These are phyloP conservation scores for Aplodontia rufa DNA, from an alignment of 2,113 vertebrate species.

Conservation along the genomic window DNA sequence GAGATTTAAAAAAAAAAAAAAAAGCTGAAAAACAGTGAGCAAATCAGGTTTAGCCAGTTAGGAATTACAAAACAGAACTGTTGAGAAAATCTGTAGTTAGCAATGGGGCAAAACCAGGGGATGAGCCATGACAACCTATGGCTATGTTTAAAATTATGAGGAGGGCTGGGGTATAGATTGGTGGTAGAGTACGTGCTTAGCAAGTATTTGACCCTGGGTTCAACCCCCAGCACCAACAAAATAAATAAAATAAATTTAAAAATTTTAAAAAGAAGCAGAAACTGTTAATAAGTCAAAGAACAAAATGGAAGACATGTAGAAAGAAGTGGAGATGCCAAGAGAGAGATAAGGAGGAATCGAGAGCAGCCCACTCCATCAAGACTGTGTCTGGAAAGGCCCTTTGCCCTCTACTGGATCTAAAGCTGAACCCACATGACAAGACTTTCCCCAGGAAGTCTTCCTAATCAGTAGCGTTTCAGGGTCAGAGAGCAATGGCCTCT, in stretches of 20 bases:
- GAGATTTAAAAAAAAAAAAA: neutral
- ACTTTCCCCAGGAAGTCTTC: neutral
- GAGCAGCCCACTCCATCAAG: neutral
- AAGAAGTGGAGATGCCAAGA: neutral
- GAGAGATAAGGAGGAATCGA: neutral
- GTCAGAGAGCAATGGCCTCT: neutral
- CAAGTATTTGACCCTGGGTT: neutral
- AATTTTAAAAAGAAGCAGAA: neutral
- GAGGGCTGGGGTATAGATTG: neutral
- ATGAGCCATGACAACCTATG: neutral
- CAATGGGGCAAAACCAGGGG: neutral
- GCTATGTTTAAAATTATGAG: neutral
- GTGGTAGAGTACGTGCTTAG: neutral
- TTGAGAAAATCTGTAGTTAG: slow-evolving; percentile 24
- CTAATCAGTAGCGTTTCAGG: neutral
- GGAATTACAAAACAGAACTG: neutral
- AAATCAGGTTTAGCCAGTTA: neutral
- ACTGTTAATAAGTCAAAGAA: neutral
- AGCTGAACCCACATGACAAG: neutral
- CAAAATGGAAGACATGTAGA: neutral
- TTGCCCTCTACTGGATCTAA: neutral
- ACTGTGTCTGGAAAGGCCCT: neutral
- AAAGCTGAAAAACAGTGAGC: neutral
- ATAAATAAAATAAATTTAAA: neutral
- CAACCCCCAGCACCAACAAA: neutral